A percentile compares a stretch with the other conserved stretches of the same genome.
Conservation (phyloP, 2,797 vertebrate species). For the Pseudochirops cupreus region DNA sequence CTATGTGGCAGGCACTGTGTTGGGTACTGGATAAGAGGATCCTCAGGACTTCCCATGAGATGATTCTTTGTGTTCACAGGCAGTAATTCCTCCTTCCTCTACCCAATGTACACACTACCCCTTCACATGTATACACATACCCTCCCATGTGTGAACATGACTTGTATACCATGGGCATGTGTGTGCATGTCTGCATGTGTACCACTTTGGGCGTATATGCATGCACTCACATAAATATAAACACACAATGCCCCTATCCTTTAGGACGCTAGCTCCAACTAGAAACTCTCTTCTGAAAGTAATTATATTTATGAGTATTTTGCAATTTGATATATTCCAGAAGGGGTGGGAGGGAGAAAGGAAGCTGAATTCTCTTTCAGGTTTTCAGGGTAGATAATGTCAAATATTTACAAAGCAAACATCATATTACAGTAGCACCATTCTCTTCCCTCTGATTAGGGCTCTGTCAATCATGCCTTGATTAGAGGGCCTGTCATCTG, state of each 20-base stretch:
- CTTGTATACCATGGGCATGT: too few relatives aligned
- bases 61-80: background rate
- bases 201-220: background rate
- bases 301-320: conserved; percentile 71
- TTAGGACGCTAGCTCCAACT: conserved; percentile 10
- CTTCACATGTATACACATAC: background rate
- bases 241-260: background rate
- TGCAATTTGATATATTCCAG: conserved; percentile 69
- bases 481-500: conserved; percentile 59
- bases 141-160: too few relatives aligned
- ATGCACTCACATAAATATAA: background rate
- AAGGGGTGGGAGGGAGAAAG: conserved; percentile 69
- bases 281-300: conserved; percentile 83
- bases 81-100: too few relatives aligned
- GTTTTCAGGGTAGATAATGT: conserved; percentile 77
- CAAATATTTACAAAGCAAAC: conserved; percentile 80
- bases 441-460: conserved; percentile 73
- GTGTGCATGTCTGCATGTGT: background rate
- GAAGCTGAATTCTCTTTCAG: conserved; percentile 76
- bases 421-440: conserved; percentile 60
- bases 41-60: too few relatives aligned
- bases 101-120: background rate
- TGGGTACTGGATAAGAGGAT: background rate
- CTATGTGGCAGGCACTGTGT: background rate
- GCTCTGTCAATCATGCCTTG: conserved; percentile 70